phyloP scores from a whole-genome alignment of 2,888 invertebrate species.

The Metallyticus violacea region DNA sequence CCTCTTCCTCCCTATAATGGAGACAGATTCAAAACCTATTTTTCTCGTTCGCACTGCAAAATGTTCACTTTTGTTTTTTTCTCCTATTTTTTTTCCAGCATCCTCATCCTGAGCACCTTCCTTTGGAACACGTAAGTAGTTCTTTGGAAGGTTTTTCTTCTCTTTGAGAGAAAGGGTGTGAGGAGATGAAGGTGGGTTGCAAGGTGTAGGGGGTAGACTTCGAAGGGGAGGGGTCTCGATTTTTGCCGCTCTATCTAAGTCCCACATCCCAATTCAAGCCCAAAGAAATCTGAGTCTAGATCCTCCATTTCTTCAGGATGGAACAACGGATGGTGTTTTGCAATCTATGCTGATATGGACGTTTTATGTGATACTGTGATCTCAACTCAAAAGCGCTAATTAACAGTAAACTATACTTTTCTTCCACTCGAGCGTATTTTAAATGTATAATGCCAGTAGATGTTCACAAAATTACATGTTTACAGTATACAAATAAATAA shows the following conservation, averaged over 20 bases:
- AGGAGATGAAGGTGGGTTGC: background rate
- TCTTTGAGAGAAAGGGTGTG: background rate
- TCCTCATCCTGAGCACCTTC: no score
- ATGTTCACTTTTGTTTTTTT: background rate
- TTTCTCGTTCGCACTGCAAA: slow-evolving; percentile 17
- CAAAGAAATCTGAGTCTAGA: background rate
- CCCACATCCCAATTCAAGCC: background rate
- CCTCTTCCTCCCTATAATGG: background rate
- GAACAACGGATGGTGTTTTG: background rate
- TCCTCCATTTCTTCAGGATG: background rate
- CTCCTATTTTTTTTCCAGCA: no score
- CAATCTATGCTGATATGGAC: background rate
- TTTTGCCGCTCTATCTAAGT: slow-evolving; percentile 14
- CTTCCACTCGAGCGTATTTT: no score
- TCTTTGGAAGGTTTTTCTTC: background rate
- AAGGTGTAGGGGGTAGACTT: no score
- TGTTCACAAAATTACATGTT: no score
- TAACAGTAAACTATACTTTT: no score
- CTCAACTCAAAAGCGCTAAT: no score
- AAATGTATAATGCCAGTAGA: no score
- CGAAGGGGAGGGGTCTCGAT: background rate
- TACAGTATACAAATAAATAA: no score
- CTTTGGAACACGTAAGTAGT: background rate
- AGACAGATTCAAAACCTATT: slow-evolving; percentile 16
- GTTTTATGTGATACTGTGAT: no score